Conservation (phyloP, 2,113 vertebrate genomes). For the Blennius ocellaris region DNA sequence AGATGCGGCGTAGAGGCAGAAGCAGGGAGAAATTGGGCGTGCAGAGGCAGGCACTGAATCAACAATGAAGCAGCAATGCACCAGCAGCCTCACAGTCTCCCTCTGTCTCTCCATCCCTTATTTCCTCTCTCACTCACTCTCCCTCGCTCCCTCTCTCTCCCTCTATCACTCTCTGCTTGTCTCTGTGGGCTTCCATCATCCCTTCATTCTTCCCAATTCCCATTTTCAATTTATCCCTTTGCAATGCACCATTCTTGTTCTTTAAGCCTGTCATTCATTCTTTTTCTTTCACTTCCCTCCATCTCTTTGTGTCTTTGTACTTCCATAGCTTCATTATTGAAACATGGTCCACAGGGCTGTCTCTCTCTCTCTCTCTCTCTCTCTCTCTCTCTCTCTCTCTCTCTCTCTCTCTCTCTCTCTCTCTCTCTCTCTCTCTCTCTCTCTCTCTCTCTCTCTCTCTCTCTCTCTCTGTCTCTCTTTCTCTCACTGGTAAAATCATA, state of each 20-base stretch:
- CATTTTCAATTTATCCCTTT: slow-evolving; percentile 70
- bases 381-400: slow-evolving; percentile 20
- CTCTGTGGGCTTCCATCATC: slow-evolving; percentile 46
- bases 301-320: slow-evolving; percentile 74
- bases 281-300: slow-evolving; percentile 51
- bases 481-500: slow-evolving; percentile 49
- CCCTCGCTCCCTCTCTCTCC: slow-evolving; percentile 23
- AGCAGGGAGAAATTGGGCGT: slow-evolving; percentile 28
- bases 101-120: slow-evolving; percentile 9
- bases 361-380: slow-evolving; percentile 17
- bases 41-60: slow-evolving; percentile 49
- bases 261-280: slow-evolving; percentile 67
- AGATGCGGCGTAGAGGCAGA: slow-evolving; percentile 33
- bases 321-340: slow-evolving; percentile 70
- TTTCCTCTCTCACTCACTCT: background rate
- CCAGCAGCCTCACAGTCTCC: slow-evolving; percentile 26
- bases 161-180: slow-evolving; percentile 32
- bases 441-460: slow-evolving; percentile 14
- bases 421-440: slow-evolving; percentile 18
- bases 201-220: slow-evolving; percentile 65
- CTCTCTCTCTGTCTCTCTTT: slow-evolving; percentile 17
- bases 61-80: slow-evolving; percentile 63
- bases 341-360: slow-evolving; percentile 51
- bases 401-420: slow-evolving; percentile 20
- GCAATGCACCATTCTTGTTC: slow-evolving; percentile 61